Conservation (phyloP, 2,113 vertebrate species). For the Tinamus guttatus region DNA sequence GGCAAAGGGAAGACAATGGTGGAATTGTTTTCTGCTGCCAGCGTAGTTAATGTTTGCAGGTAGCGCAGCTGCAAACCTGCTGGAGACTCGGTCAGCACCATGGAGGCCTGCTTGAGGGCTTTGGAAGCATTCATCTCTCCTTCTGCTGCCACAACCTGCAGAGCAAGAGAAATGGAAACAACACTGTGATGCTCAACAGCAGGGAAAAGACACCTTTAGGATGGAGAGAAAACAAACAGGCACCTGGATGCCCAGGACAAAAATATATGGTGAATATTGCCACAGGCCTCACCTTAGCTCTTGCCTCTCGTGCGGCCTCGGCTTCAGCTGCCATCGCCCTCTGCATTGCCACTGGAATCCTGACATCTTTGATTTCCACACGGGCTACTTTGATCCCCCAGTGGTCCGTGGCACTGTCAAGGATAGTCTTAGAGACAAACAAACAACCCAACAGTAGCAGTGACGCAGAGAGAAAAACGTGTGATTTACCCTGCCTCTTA, state of each 20-base stretch:
- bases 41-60: constrained; percentile 83
- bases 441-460: background rate
- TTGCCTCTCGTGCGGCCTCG: constrained; percentile 84
- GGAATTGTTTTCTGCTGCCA: constrained; percentile 89
- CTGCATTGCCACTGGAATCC: constrained; percentile 86
- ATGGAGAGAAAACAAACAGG: background rate
- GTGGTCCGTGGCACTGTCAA: constrained; percentile 80
- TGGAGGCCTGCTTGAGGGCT: constrained; percentile 86
- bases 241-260: background rate
- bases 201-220: background rate
- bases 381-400: constrained; percentile 89
- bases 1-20: constrained; percentile 91
- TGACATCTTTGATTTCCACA: constrained; percentile 90
- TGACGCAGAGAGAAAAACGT: background rate
- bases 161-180: background rate
- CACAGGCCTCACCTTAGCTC: constrained; percentile 81
- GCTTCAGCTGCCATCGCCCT: constrained; percentile 90
- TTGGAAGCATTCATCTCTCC: constrained; percentile 88
- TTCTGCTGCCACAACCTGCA: constrained; percentile 73
- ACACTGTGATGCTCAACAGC: accelerated
- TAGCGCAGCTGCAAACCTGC: constrained; percentile 86
- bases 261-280: background rate
- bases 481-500: accelerated
- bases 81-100: constrained; percentile 82
- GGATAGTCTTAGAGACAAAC: constrained; percentile 72